A percentile compares a stretch with the other conserved stretches of the same genome.
Conservation (phyloP, 2,113 vertebrate genomes). For the Syngnathus scovelli region DNA sequence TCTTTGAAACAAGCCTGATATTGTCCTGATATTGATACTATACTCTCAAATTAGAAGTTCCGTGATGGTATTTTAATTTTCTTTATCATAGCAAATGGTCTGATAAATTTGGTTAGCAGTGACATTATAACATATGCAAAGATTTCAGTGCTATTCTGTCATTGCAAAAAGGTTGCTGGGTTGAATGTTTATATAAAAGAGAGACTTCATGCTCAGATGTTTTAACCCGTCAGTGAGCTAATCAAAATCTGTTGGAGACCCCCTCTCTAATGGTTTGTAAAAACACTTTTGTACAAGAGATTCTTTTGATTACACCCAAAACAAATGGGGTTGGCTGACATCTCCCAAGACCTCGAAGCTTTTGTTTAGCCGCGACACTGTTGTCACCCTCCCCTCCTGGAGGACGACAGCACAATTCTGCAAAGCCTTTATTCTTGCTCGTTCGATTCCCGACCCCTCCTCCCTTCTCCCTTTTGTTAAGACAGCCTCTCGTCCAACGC, state of each 20-base stretch:
- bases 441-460: slow-evolving; percentile 52
- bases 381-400: slow-evolving; percentile 42
- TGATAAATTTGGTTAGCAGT: not conserved
- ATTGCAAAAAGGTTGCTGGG: not conserved
- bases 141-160: not conserved
- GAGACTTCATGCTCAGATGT: not conserved
- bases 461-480: slow-evolving; percentile 66
- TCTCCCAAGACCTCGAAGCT: slow-evolving; percentile 57
- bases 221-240: not conserved
- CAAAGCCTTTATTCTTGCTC: slow-evolving; percentile 59
- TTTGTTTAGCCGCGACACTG: slow-evolving; percentile 62
- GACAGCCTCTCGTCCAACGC: slow-evolving; percentile 48
- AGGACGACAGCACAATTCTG: slow-evolving; percentile 58
- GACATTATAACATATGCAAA: not conserved
- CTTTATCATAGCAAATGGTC: not conserved
- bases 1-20: too few relatives aligned
- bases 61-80: not conserved
- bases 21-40: too few relatives aligned
- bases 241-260: not conserved
- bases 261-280: slow-evolving; percentile 30
- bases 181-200: not conserved
- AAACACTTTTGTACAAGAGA: slow-evolving; percentile 39
- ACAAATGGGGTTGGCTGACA: slow-evolving; percentile 58
- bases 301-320: slow-evolving; percentile 56
- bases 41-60: not conserved